Evolutionary conservation across 1,140 invertebrate genomes (phyloP), one percentile per base, ranked within the genome.

Genomic region (Hormaphis cornu): DNA sequence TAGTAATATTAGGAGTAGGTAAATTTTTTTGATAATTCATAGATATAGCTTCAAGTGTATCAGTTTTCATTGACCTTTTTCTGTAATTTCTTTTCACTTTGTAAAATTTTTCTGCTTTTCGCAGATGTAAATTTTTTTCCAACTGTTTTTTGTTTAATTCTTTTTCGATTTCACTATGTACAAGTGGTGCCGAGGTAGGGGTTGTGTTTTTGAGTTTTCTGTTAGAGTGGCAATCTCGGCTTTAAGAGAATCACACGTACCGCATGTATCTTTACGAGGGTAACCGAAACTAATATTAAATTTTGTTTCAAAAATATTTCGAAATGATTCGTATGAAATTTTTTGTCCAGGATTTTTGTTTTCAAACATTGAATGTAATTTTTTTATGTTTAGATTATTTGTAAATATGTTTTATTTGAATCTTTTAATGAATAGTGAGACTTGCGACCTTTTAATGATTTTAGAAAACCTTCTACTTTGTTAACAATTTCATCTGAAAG

Each of bases 281-380:
- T 72, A 72, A 24, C 71, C 71, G 44, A 72, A 72, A 26, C 50
- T 44, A n/a, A 72, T 58, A 42, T 72, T 71, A 69, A 71, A 71
- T 20, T 69, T 26, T 28, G 46, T 69, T 44, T 69, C 63, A 46
- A 69, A 71, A 46, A 71, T 58, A 1, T 56, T 28, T 24, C 61
- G 70, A 44, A 66, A 71, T 26, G 24, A 69, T 69, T 71, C 61
- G 35, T 71, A 72, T 12, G 59, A 69, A 58, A 71, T 63, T 69
- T 71, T 56, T 20, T 26, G 7, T 6, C 37, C 22, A 35, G 44
- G 8, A 1, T 69, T 18, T 53, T 71, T 71, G 40, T 56, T 37
- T 22, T 46, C 30, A 56, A 56, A 72, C 33, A 72, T 22, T 14
- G 26, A 70, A 7, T 54, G 56, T 42, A 73, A 69, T 69, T 71